Base-by-base conservation (phyloP, 2,113 vertebrate genomes). In the Mystacornis crossleyi region DNA sequence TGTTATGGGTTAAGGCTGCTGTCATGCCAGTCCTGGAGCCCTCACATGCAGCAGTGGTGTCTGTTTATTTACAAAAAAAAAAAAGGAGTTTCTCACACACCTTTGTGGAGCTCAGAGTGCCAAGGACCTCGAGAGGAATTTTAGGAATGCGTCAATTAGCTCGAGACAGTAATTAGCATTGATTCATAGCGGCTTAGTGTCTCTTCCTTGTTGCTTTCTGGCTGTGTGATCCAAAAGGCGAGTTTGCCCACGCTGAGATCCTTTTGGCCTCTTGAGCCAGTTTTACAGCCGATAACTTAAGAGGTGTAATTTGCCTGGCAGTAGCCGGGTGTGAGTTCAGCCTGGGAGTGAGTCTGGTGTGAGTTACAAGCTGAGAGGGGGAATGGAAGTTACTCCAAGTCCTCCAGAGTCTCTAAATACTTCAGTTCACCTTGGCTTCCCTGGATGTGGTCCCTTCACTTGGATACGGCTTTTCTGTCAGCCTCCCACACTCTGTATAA, bases 141-240 rank as follows among this genome's bases (percentile, higher is more conserved):
- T 80, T 67, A 92, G 86, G 93, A 95, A 96, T 94, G 93, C 24
- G 9, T 78, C 90, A 86, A 71, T 94, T 94, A 95, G 77, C 29
- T 74, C 0, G 0, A 0, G 6, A 92, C 71, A 86, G 67, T 71
- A 74, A 82, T 93, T 74, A 57, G 47, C 8, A 4, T 66, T 74
- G 60, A 90, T 91, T 96, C 87, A 82, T 28, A 62, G 33, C 0
- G 0, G 90, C 80, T 95, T 72, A 90, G 48, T 45, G 80, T 81
- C 89, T 89, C 83, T 81, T 92, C 78, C 85, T 55, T 43, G 29
- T 31, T 73, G 61, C 71, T 80, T n/a, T 70, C 81, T 90, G 90
- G 70, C 36, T 4, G 2, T 60, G 33, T 65, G 88, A 75, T 71
- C 64, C 15, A 1, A 55, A 90, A 95, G 96, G 93, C 93, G 71